Evolutionary conservation across 2,888 invertebrate genomes (phyloP), one percentile per base, ranked within the genome.

Genomic region (Eumacrocentrus americanus): DNA sequence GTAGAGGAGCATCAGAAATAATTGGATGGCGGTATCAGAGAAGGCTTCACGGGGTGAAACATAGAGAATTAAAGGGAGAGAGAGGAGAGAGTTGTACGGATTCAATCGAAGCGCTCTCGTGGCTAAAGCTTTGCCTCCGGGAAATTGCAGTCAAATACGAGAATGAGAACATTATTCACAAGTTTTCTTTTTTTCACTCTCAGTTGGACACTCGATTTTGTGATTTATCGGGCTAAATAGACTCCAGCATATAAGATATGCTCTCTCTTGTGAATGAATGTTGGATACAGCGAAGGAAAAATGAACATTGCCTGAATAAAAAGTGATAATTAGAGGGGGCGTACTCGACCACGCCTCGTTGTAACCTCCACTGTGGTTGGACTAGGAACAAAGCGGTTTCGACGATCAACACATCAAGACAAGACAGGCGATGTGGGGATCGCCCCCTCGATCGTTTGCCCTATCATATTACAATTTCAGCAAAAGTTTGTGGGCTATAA

Each of bases 11-110:
- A 67, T 70, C 66, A 62, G 70, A 70, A 72, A 75, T 78, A 77
- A 78, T 78, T 77, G 75, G 73, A 73, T 66, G 69, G 67, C 62
- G 65, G 66, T 65, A 59, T 69, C 69, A 63, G 63, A 68, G 60
- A 60, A 66, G 63, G 62, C 64, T 61, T 65, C 61, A 63, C 63
- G 66, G 35, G 34, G 37, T 47, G 23, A 60, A 44, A 37, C n/a
- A 58, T 52, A 18, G 54, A 42, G 40, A 35, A n/a, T 16, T 29
- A 18, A 44, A 9, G n/a, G 2, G 20, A 7, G 51, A 47, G 18
- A 20, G 52, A 37, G 9, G 35, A 35, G 52, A 58, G 62, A 52
- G 61, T 42, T 58, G 54, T 58, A 61, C 46, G 53, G 59, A 66
- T 66, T 66, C 60, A 64, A 64, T 62, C 63, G 64, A 67, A 58